Base-by-base conservation (phyloP, 2,797 vertebrate genomes). In the Sus cebifrons region DNA sequence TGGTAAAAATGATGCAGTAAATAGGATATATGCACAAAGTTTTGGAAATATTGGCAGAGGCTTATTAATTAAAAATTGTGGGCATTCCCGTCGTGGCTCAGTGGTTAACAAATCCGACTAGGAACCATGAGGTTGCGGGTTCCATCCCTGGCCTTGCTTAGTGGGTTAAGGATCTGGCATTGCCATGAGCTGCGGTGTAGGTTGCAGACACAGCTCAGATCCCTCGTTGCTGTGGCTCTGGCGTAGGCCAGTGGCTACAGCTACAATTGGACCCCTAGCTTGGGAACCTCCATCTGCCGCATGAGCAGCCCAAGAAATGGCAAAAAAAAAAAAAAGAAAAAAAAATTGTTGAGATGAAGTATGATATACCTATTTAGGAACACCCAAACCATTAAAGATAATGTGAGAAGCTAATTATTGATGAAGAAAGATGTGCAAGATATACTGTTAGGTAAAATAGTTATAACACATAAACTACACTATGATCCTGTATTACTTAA, bases 311-410 rank as follows among this genome's bases (percentile, higher is more conserved):
- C 36, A 36, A 36, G 36, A 36, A 36, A 36, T 36, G 36, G 36
- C 36, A 36, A 36, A 36, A 3, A 36, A 36, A 36, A 36, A 36
- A 36, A 36, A 36, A 32, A 32, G 3, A 90, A 91, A 93, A 75
- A 92, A 91, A 93, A 75, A 3, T n/a, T 68, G 73, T 2, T 78
- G 18, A 73, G 56, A 56, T 86, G 15, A 95, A 91, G 68, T 86
- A 60, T 15, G 2, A 52, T 18, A 70, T 32, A 70, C 27, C 18
- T 79, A 84, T 74, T 36, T 87, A 81, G 14, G 67, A 58, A 70
- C 54, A 89, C 6, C 96, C 82, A 91, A 96, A 62, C 56, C 84
- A 91, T 91, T 21, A n/a, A 92, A 96, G 56, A 78, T 15, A 86
- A 83, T 32, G 14, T 81, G 6, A 85, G 15, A 79, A 94, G 2